phyloP scores from a whole-genome alignment of 1,140 invertebrate species.

The Drosophila sulfurigaster region DNA sequence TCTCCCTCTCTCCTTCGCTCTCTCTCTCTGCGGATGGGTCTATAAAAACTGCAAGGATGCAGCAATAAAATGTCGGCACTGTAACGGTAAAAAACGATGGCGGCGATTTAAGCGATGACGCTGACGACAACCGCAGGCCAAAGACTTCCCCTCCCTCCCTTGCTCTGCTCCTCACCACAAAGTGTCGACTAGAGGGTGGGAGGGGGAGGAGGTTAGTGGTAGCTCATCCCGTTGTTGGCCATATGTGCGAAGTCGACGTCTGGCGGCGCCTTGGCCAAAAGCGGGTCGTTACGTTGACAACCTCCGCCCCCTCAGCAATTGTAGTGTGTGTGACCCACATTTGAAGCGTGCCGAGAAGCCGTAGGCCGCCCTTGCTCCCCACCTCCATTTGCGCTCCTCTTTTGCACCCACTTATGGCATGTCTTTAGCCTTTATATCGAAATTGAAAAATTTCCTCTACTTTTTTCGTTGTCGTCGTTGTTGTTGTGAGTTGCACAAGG shows the following conservation, averaged over 20 bases:
- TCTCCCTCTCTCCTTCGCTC: neutral
- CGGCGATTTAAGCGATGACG: slow-evolving; percentile 58
- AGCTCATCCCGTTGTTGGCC: slow-evolving; percentile 34
- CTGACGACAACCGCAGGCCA: slow-evolving; percentile 43
- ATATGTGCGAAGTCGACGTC: slow-evolving; percentile 36
- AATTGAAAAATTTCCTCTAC: slow-evolving; percentile 63
- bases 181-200: neutral
- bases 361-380: slow-evolving; percentile 11
- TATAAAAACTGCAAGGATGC: slow-evolving; percentile 82
- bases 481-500: no score
- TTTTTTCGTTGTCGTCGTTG: slow-evolving; percentile 33
- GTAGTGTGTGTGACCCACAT: slow-evolving; percentile 78
- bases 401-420: slow-evolving; percentile 35
- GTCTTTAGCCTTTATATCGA: slow-evolving; percentile 74
- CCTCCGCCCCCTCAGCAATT: slow-evolving; percentile 55
- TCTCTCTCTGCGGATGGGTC: slow-evolving; percentile 56
- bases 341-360: slow-evolving; percentile 63
- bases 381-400: neutral
- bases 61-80: slow-evolving; percentile 74
- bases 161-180: neutral
- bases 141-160: neutral
- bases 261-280: slow-evolving; percentile 68
- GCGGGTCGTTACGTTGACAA: slow-evolving; percentile 80
- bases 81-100: slow-evolving; percentile 53
- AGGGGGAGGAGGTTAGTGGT: neutral